Conservation (phyloP, 1,140 invertebrate genomes). For the Polypedilum vanderplanki region DNA sequence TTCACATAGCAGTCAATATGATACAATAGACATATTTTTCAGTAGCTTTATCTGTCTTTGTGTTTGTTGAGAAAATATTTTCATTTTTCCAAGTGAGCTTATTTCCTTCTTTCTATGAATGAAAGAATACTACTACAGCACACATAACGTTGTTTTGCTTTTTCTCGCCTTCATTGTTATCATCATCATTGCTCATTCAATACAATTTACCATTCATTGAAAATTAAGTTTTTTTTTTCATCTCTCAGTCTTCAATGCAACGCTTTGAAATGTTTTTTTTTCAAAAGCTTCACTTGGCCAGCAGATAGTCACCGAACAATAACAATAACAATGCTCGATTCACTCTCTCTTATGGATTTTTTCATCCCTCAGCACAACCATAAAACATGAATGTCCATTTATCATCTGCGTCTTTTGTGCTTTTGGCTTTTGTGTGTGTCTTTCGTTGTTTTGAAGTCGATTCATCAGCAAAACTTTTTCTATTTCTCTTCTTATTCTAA, state of each 20-base stretch:
- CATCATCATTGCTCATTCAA: conserved; percentile 21
- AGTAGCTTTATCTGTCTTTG: neutral
- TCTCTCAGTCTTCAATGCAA: neutral
- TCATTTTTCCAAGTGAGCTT: neutral
- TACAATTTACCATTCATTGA: neutral
- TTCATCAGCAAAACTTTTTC: neutral
- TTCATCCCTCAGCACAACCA: neutral
- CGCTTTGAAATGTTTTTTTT: neutral
- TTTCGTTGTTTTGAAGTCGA: neutral
- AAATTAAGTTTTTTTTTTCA: conserved; percentile 1
- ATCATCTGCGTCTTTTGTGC: neutral
- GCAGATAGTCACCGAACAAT: neutral
- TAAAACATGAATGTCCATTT: conserved; percentile 7
- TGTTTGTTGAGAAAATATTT: conserved; percentile 14
- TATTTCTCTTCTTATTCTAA: too few relatives aligned
- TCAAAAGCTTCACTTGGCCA: neutral
- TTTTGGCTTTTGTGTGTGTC: neutral
- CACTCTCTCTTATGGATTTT: neutral
- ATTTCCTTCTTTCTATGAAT: neutral
- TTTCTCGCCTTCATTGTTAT: neutral
- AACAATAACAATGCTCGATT: neutral
- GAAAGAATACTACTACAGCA: neutral
- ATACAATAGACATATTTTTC: conserved; percentile 4
- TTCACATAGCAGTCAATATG: neutral
- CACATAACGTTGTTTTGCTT: neutral